Conservation (phyloP, 2,797 vertebrate genomes). For the Leucoraja ocellata region DNA sequence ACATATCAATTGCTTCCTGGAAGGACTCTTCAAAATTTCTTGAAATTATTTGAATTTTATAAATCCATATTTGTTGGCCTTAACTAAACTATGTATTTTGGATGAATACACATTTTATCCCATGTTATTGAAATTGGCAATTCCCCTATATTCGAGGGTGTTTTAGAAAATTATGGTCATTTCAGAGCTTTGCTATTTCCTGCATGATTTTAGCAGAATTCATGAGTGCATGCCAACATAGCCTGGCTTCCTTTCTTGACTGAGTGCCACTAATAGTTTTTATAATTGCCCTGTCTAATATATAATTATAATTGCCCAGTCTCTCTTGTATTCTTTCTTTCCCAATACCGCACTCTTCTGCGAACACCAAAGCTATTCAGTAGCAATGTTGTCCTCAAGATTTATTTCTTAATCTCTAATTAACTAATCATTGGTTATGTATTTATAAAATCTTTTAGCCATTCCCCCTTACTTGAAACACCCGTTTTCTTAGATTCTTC, state of each 20-base stretch:
- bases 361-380: background rate
- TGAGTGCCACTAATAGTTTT: background rate
- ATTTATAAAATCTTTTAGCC: background rate
- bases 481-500: background rate
- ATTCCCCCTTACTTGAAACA: background rate
- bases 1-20: background rate
- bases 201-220: background rate
- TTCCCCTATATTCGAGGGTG: background rate
- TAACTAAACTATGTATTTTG: background rate
- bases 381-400: background rate
- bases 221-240: background rate
- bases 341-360: background rate
- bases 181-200: constrained; percentile 10
- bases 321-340: background rate
- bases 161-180: background rate
- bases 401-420: background rate
- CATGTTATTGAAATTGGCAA: background rate
- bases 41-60: background rate
- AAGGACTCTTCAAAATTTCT: background rate
- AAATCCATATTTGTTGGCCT: background rate
- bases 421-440: background rate
- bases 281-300: background rate
- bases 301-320: no score
- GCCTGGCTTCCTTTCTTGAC: background rate
- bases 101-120: background rate